Percentiles rank a stretch among this genome's conserved stretches.
phyloP scores from a whole-genome alignment of 1,140 invertebrate genomes.

The Lordiphosa clarofinis region DNA sequence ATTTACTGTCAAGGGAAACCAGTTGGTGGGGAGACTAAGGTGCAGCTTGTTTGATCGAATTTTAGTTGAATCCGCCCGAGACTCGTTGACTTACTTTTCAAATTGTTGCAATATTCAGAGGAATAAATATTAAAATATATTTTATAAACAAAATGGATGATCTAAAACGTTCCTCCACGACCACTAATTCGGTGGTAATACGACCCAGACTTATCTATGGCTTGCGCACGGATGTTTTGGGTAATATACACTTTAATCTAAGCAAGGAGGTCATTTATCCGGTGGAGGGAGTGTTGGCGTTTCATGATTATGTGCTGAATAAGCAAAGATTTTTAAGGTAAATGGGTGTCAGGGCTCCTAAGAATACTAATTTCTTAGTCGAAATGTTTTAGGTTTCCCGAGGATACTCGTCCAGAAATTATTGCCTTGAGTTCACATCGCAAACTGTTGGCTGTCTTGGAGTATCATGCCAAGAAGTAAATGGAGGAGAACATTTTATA shows the following conservation, averaged over 20 bases:
- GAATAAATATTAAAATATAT: constrained; percentile 34
- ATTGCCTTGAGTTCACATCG: constrained; percentile 68
- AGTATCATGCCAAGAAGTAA: constrained; percentile 57
- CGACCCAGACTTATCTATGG: constrained; percentile 83
- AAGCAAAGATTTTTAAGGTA: constrained; percentile 80
- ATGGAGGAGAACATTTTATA: background rate
- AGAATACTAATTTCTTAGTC: background rate
- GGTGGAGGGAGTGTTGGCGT: constrained; percentile 82
- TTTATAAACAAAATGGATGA: constrained; percentile 55
- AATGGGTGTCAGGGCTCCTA: background rate
- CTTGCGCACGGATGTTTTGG: constrained; percentile 81
- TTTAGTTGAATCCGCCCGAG: constrained; percentile 15
- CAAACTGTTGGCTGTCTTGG: constrained; percentile 68
- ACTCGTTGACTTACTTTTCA: background rate
- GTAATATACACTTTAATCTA: constrained; percentile 83
- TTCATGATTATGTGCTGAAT: constrained; percentile 82
- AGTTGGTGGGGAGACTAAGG: constrained; percentile 7
- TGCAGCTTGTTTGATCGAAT: constrained; percentile 68
- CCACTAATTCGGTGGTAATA: constrained; percentile 54
- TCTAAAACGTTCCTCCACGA: constrained; percentile 18
- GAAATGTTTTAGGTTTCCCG: constrained; percentile 36
- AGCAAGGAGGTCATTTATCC: constrained; percentile 84
- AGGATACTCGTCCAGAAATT: constrained; percentile 60
- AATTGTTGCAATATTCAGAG: background rate
- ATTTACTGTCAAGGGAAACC: constrained; percentile 54